These are phyloP conservation scores for Baccha elongata DNA, from an alignment of 2,888 invertebrate genomes.

Conservation along the genomic window DNA sequence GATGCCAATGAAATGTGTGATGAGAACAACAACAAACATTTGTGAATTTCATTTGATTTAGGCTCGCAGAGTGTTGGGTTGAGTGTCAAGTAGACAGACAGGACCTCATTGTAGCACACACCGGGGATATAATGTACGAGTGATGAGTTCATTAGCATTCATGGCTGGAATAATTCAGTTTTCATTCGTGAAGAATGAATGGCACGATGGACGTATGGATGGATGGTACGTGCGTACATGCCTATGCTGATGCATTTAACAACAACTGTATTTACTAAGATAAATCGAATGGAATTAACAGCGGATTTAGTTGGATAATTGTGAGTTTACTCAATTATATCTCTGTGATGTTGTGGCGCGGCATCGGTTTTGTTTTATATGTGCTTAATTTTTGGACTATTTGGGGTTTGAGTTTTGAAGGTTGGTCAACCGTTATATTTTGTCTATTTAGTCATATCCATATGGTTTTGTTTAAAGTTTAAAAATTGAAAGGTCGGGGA, in stretches of 20 bases:
- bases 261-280: constrained; percentile 48
- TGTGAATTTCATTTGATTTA: constrained; percentile 60
- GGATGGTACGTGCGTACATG: constrained; percentile 3
- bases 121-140: constrained; percentile 35
- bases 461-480: no score
- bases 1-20: constrained; percentile 14
- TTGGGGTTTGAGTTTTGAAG: neutral
- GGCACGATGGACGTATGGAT: constrained; percentile 9
- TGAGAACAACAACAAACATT: constrained; percentile 39
- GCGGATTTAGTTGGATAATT: constrained; percentile 64
- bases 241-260: constrained; percentile 4
- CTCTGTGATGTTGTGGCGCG: neutral
- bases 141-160: constrained; percentile 72
- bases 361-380: constrained; percentile 11
- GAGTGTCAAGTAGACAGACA: constrained; percentile 19
- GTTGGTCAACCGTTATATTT: no score
- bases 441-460: no score
- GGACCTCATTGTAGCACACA: constrained; percentile 20
- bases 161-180: constrained; percentile 66
- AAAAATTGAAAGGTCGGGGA: no score
- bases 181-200: constrained; percentile 11
- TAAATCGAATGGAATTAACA: constrained; percentile 71
- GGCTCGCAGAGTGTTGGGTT: constrained; percentile 1
- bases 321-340: constrained; percentile 53
- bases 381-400: neutral